A percentile compares a stretch with the other conserved stretches of the same genome.
phyloP scores from a whole-genome alignment of 2,113 vertebrate species.

The Nycticorax nycticorax region DNA sequence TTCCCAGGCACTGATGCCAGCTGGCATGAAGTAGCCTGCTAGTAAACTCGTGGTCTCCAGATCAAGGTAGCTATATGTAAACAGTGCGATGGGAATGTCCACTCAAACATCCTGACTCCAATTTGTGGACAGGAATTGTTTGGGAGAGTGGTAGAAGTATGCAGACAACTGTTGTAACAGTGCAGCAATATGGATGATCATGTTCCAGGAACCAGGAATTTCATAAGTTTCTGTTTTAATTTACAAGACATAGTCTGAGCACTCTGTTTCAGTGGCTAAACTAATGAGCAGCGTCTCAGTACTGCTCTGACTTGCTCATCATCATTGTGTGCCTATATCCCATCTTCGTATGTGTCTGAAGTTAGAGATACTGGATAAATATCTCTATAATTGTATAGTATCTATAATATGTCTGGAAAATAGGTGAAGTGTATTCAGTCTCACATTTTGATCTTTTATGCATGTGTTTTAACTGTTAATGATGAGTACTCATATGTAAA shows the following conservation, averaged over 20 bases:
- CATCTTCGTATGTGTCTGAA: accelerated
- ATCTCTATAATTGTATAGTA: neutral
- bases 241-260: neutral
- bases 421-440: neutral
- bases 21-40: neutral
- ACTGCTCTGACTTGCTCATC: neutral
- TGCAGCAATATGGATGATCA: neutral
- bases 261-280: neutral
- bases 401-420: neutral
- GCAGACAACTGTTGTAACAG: neutral
- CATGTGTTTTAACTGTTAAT: neutral
- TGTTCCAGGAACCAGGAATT: neutral
- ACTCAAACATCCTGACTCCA: neutral
- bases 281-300: neutral
- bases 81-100: neutral
- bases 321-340: neutral
- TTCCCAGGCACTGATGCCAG: conserved; percentile 30
- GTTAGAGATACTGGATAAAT: neutral
- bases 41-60: neutral
- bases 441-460: neutral
- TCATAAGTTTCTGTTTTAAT: neutral
- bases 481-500: neutral
- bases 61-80: neutral
- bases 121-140: neutral
- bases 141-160: neutral